These are phyloP conservation scores for Tipula helvola DNA, from an alignment of 2,888 invertebrate species.

Conservation along the genomic window DNA sequence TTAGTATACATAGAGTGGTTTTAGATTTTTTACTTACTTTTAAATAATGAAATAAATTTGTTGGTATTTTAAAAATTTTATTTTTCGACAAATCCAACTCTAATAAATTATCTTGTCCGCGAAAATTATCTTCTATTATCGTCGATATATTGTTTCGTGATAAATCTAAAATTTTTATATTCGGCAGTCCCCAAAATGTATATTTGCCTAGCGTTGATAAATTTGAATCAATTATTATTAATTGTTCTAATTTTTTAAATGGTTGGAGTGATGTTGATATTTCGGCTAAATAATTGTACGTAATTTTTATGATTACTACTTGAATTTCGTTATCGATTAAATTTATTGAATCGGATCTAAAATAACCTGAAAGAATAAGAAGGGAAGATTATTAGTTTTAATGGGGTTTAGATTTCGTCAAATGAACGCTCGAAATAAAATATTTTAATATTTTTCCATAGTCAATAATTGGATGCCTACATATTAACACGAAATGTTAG, in stretches of 20 bases:
- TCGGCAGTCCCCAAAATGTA: conserved; percentile 67
- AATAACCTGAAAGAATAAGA: neutral
- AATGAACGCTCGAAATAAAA: neutral
- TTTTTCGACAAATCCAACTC: conserved; percentile 63
- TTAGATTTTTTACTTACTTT: conserved; percentile 24
- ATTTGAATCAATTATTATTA: conserved; percentile 59
- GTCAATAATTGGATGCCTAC: too few relatives aligned
- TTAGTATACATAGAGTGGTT: neutral
- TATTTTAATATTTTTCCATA: too few relatives aligned
- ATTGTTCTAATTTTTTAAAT: conserved; percentile 48
- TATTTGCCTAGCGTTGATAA: conserved; percentile 65
- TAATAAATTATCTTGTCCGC: conserved; percentile 58
- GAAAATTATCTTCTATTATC: conserved; percentile 59
- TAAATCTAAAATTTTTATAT: conserved; percentile 46
- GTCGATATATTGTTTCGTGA: conserved; percentile 60
- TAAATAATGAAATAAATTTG: conserved; percentile 62
- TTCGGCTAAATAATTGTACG: conserved; percentile 23
- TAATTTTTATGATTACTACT: conserved; percentile 45
- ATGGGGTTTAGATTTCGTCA: neutral
- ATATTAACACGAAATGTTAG: too few relatives aligned
- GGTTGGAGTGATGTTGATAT: conserved; percentile 43
- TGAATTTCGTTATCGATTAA: conserved; percentile 45
- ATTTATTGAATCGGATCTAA: conserved; percentile 45
- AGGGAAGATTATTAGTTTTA: neutral
- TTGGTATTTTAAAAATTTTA: conserved; percentile 58